These are phyloP conservation scores for Electrophaes corylata DNA, from an alignment of 2,888 invertebrate genomes.

Conservation along the genomic window DNA sequence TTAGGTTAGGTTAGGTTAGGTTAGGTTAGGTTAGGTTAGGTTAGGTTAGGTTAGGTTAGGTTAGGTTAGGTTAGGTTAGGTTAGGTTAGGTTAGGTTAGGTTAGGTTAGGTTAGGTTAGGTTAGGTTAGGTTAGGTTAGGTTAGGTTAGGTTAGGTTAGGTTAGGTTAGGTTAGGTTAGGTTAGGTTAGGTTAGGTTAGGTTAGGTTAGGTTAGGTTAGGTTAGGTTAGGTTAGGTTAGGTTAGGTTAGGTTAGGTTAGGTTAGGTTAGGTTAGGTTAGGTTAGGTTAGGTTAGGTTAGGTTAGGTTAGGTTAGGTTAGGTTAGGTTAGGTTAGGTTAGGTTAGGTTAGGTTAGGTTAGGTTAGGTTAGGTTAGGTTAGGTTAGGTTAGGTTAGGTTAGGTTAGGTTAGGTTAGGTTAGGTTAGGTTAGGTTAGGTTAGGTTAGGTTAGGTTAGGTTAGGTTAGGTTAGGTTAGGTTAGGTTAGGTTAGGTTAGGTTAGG, in stretches of 20 bases:
- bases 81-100: slow-evolving; percentile 6
- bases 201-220: slow-evolving; percentile 6
- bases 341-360: slow-evolving; percentile 11
- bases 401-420: slow-evolving; percentile 11
- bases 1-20: slow-evolving; percentile 17
- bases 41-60: slow-evolving; percentile 11
- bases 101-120: slow-evolving; percentile 11
- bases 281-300: slow-evolving; percentile 11
- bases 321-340: slow-evolving; percentile 6
- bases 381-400: slow-evolving; percentile 6
- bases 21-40: slow-evolving; percentile 6
- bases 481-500: slow-evolving; percentile 17
- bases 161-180: slow-evolving; percentile 11
- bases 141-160: slow-evolving; percentile 6
- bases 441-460: slow-evolving; percentile 6
- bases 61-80: slow-evolving; percentile 17
- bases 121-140: slow-evolving; percentile 17
- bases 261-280: slow-evolving; percentile 6
- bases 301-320: slow-evolving; percentile 17
- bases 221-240: slow-evolving; percentile 11
- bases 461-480: slow-evolving; percentile 11
- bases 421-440: slow-evolving; percentile 17
- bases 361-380: slow-evolving; percentile 17
- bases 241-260: slow-evolving; percentile 17
- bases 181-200: slow-evolving; percentile 17